A percentile compares a stretch with the other conserved stretches of the same genome.
phyloP scores from a whole-genome alignment of 2,113 vertebrate species.

The Chinchilla lanigera region DNA sequence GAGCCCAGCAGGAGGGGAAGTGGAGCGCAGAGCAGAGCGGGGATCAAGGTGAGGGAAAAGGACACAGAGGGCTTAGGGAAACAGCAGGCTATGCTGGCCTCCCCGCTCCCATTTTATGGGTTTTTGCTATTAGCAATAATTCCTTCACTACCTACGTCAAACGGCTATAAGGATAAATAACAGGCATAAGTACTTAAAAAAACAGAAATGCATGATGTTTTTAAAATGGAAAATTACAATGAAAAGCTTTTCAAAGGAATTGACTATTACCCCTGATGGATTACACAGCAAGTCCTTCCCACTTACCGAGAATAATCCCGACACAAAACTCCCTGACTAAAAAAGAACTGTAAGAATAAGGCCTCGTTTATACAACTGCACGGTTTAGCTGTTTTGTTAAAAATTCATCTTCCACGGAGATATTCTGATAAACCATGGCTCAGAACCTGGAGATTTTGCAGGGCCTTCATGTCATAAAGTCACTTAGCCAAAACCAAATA shows the following conservation, averaged over 20 bases:
- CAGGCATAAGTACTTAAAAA: slow-evolving; percentile 61
- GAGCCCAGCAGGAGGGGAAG: neutral
- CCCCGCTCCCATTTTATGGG: slow-evolving; percentile 40
- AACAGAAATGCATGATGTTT: slow-evolving; percentile 64
- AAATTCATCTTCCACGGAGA: neutral
- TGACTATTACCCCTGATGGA: slow-evolving; percentile 64
- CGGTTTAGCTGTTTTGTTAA: slow-evolving; percentile 54
- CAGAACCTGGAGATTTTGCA: slow-evolving; percentile 51
- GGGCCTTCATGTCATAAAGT: slow-evolving; percentile 61
- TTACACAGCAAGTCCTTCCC: slow-evolving; percentile 55
- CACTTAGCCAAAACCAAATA: slow-evolving; percentile 45
- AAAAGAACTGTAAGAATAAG: slow-evolving; percentile 65
- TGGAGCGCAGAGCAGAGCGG: neutral
- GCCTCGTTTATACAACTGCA: slow-evolving; percentile 43
- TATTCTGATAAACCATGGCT: slow-evolving; percentile 36
- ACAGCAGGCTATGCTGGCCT: slow-evolving; percentile 21
- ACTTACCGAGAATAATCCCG: slow-evolving; percentile 72
- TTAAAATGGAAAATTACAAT: slow-evolving; percentile 69
- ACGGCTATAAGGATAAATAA: slow-evolving; percentile 73
- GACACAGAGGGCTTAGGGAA: slow-evolving; percentile 46
- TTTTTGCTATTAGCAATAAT: slow-evolving; percentile 72
- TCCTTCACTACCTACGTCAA: slow-evolving; percentile 71
- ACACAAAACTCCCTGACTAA: slow-evolving; percentile 53
- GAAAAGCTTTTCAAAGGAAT: slow-evolving; percentile 77
- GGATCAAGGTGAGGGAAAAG: neutral